Conservation (phyloP, 2,888 invertebrate genomes). For the Ophraella communa region DNA sequence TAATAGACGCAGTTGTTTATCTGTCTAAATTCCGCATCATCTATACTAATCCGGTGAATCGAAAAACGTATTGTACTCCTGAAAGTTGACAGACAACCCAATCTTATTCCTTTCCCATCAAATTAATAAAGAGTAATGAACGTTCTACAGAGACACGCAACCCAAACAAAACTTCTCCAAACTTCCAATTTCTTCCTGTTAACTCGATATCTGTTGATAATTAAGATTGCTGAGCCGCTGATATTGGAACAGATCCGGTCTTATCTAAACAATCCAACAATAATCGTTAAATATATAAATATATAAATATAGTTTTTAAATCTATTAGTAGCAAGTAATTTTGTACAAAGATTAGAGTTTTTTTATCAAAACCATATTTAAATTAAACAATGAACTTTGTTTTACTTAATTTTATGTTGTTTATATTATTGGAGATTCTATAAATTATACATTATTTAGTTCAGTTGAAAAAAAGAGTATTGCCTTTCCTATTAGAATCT, state of each 20-base stretch:
- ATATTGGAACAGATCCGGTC: conserved; percentile 32
- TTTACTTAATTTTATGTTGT: too few relatives aligned
- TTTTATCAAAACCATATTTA: too few relatives aligned
- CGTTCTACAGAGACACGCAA: conserved; percentile 29
- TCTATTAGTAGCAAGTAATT: too few relatives aligned
- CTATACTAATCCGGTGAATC: neutral
- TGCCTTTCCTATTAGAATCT: too few relatives aligned
- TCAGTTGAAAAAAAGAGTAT: too few relatives aligned
- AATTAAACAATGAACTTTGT: too few relatives aligned
- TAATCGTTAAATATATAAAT: too few relatives aligned
- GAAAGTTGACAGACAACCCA: conserved; percentile 15
- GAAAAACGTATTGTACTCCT: conserved; percentile 4
- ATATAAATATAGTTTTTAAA: too few relatives aligned
- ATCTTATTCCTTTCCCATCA: conserved; percentile 15
- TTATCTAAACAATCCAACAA: conserved; percentile 14
- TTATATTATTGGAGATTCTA: too few relatives aligned
- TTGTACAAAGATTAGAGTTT: too few relatives aligned
- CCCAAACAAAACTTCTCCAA: conserved; percentile 32
- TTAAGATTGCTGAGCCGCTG: conserved; percentile 45
- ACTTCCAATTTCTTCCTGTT: conserved; percentile 47
- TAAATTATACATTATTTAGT: too few relatives aligned
- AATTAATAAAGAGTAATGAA: conserved; percentile 46
- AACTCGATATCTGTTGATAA: conserved; percentile 48
- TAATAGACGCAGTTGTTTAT: too few relatives aligned
- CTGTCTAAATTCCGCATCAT: neutral